Conservation (phyloP, 2,113 vertebrate genomes). For the Coracopsis vasa region DNA sequence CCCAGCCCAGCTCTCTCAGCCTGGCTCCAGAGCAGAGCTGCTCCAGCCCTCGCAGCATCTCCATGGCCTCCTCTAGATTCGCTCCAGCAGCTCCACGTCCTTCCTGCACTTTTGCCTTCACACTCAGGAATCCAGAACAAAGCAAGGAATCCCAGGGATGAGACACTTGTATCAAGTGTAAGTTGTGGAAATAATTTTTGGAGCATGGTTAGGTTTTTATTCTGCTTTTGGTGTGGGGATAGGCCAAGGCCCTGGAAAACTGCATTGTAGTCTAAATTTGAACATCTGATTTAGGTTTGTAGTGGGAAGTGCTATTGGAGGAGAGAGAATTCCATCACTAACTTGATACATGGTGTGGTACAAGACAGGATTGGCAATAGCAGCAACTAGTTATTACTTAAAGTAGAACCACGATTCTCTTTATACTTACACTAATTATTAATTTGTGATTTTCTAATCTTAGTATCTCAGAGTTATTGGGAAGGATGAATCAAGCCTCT, state of each 20-base stretch:
- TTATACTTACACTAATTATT: background rate
- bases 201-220: background rate
- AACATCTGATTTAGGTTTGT: background rate
- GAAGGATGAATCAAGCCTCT: background rate
- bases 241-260: background rate
- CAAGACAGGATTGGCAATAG: background rate
- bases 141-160: background rate
- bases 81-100: background rate
- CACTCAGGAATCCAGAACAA: background rate
- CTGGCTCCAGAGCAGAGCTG: background rate
- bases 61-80: fast-evolving
- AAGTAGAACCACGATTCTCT: background rate
- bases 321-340: background rate
- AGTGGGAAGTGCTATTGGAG: background rate
- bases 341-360: fast-evolving
- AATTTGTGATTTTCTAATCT: background rate
- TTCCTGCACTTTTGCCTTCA: background rate
- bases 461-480: background rate
- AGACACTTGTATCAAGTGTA: background rate
- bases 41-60: background rate
- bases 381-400: fast-evolving
- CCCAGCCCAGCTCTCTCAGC: background rate
- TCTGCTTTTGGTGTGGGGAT: background rate
- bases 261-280: background rate
- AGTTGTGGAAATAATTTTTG: background rate